Evolutionary conservation across 2,888 invertebrate species (phyloP).

Genomic region (Drosophila nr. perissopoda): DNA sequence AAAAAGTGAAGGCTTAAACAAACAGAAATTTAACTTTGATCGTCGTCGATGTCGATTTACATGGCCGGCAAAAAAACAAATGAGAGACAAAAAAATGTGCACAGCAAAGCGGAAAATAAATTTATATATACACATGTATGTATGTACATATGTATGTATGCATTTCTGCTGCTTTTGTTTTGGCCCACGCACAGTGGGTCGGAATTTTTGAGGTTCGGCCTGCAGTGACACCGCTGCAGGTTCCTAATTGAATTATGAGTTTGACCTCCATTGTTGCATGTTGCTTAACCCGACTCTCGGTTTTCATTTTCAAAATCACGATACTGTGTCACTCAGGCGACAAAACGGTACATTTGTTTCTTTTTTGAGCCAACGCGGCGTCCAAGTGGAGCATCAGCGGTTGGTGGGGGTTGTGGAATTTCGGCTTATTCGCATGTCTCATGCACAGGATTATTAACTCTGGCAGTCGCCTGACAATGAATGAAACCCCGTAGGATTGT

Average conservation of each 20-base stretch:
- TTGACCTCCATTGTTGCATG: constrained; percentile 77
- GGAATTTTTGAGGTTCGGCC: constrained; percentile 57
- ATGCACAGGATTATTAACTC: constrained; percentile 61
- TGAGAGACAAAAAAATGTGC: constrained; percentile 24
- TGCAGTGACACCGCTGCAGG: constrained; percentile 68
- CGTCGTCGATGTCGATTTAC: constrained; percentile 60
- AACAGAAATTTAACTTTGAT: constrained; percentile 61
- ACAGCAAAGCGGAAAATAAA: constrained; percentile 49
- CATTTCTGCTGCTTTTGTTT: constrained; percentile 24
- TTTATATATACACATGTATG: constrained; percentile 10
- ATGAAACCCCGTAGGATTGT: constrained; percentile 66
- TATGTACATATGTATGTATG: constrained; percentile 6
- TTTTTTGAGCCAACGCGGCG: not conserved
- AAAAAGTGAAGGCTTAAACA: constrained; percentile 75
- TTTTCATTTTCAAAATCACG: constrained; percentile 74
- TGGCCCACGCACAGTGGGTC: constrained; percentile 72
- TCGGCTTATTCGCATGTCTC: constrained; percentile 45
- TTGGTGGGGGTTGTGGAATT: not conserved
- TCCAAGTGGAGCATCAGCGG: constrained; percentile 4
- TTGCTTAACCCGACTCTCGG: constrained; percentile 52
- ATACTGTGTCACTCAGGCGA: constrained; percentile 67
- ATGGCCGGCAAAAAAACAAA: constrained; percentile 51
- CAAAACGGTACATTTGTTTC: constrained; percentile 68
- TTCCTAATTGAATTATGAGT: constrained; percentile 79
- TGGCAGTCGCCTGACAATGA: constrained; percentile 59